Evolutionary conservation across 2,797 vertebrate genomes (phyloP).

Genomic region (Anabas testudineus): DNA sequence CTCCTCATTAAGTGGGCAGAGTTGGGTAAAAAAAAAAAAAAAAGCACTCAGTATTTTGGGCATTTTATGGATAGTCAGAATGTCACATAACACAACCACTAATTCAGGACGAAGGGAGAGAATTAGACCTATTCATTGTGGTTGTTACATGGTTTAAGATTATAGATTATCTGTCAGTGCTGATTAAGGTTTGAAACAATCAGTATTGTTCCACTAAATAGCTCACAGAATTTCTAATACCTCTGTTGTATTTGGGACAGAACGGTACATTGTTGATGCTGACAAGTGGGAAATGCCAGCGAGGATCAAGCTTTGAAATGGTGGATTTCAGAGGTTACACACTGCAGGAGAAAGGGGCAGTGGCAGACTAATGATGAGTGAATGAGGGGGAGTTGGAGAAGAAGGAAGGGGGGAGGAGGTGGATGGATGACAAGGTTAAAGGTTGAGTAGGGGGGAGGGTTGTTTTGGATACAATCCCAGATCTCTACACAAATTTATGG

Average conservation of each 20-base stretch:
- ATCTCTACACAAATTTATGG: conserved; percentile 38
- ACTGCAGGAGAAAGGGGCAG: conserved; percentile 35
- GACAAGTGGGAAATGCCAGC: conserved; percentile 54
- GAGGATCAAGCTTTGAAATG: conserved; percentile 55
- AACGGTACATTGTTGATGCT: conserved; percentile 43
- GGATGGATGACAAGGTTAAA: conserved; percentile 53
- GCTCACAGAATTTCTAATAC: conserved; percentile 43
- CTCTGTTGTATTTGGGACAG: conserved; percentile 26
- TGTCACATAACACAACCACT: too few relatives aligned
- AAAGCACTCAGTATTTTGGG: too few relatives aligned
- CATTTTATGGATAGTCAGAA: too few relatives aligned
- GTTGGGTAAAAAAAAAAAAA: too few relatives aligned
- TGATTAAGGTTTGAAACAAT: conserved; percentile 58
- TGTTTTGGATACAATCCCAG: conserved; percentile 47
- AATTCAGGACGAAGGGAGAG: too few relatives aligned
- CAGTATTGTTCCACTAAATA: conserved; percentile 52
- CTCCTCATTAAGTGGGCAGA: too few relatives aligned
- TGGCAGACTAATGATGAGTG: conserved; percentile 36
- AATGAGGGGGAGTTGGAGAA: conserved; percentile 6
- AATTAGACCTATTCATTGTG: not conserved
- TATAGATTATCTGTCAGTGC: conserved; percentile 41
- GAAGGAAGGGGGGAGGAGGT: not conserved
- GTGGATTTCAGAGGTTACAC: conserved; percentile 56
- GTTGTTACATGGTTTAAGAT: conserved; percentile 17
- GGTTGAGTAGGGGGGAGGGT: conserved; percentile 6